A percentile compares a stretch with the other conserved stretches of the same genome.
phyloP scores from a whole-genome alignment of 2,113 vertebrate species.

The Boulengeromyrus knoepffleri region DNA sequence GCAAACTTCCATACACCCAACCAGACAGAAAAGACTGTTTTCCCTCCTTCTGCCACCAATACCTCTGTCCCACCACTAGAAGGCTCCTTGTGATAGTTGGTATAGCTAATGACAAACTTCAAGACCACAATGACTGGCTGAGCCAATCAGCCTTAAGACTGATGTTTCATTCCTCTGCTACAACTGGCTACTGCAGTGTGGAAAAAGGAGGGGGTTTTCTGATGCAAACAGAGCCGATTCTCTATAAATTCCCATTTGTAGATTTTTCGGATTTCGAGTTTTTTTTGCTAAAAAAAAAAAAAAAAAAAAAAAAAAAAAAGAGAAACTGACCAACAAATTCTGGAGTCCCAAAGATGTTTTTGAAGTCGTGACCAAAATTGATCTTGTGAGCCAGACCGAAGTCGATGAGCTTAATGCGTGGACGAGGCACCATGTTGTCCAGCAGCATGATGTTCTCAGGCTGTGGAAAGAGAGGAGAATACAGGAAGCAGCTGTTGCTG shows the following conservation, averaged over 20 bases:
- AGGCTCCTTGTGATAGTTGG: neutral
- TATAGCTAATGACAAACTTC: neutral
- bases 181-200: neutral
- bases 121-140: neutral
- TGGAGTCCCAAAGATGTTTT: conserved; percentile 95
- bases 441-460: conserved; percentile 98
- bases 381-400: conserved; percentile 97
- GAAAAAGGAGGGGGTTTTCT: neutral
- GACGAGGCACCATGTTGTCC: conserved; percentile 81
- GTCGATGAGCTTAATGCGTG: conserved; percentile 97
- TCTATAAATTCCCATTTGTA: neutral
- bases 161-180: neutral
- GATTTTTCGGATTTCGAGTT: neutral
- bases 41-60: neutral
- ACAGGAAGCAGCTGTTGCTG: neutral
- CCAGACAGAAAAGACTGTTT: neutral
- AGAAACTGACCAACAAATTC: conserved; percentile 89
- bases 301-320: neutral
- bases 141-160: neutral
- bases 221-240: neutral
- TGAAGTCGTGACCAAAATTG: conserved; percentile 94
- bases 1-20: neutral
- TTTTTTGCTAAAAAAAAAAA: neutral
- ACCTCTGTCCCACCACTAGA: neutral
- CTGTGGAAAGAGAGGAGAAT: conserved; percentile 47